phyloP scores from a whole-genome alignment of 2,797 vertebrate genomes.

The Labeo calbasu region DNA sequence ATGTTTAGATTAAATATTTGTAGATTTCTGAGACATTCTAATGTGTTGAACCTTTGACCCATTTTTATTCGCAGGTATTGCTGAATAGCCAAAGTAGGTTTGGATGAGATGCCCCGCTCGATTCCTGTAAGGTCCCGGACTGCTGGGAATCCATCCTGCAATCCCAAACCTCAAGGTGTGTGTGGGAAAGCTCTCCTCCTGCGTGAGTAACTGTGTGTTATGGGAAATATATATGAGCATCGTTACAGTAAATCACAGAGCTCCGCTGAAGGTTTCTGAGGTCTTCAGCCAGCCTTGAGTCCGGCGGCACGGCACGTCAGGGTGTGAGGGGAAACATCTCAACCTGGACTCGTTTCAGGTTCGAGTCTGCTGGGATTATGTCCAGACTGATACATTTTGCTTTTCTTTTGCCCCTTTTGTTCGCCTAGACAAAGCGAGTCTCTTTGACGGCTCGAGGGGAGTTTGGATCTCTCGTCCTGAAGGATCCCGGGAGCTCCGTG shows the following conservation, averaged over 20 bases:
- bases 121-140: slow-evolving; percentile 30
- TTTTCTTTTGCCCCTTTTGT: slow-evolving; percentile 71
- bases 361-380: slow-evolving; percentile 63
- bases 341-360: slow-evolving; percentile 54
- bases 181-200: slow-evolving; percentile 21
- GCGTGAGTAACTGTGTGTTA: slow-evolving; percentile 4
- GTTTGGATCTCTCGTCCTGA: slow-evolving; percentile 29
- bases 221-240: neutral
- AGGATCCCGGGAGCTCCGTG: slow-evolving; percentile 33
- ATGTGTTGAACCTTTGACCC: neutral
- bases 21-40: neutral
- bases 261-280: slow-evolving; percentile 1
- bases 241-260: slow-evolving; percentile 29
- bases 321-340: slow-evolving; percentile 20
- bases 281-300: slow-evolving; percentile 7
- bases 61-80: slow-evolving; percentile 1
- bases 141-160: slow-evolving; percentile 7
- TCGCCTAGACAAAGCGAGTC: slow-evolving; percentile 55
- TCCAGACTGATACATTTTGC: slow-evolving; percentile 74
- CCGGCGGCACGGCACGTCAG: neutral
- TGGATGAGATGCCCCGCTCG: neutral
- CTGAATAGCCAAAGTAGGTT: no score
- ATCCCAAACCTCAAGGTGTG: slow-evolving; percentile 20
- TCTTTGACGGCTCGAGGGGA: slow-evolving; percentile 69
- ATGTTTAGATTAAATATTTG: neutral